These are phyloP conservation scores for Bombus sylvicola DNA, from an alignment of 1,140 invertebrate genomes.

Conservation along the genomic window DNA sequence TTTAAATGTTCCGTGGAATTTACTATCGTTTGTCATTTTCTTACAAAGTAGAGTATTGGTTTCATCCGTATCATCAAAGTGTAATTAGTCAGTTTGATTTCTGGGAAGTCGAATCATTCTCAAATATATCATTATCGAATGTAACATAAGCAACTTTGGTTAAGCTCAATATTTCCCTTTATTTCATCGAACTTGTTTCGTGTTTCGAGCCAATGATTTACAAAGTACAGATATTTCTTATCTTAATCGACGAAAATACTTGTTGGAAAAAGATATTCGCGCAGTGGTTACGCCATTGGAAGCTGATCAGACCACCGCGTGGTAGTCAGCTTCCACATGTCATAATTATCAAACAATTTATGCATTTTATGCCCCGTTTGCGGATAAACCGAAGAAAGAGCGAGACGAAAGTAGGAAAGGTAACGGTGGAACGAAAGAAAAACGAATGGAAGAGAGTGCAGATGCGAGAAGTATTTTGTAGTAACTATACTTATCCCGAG, in stretches of 20 bases:
- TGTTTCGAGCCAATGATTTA: no score
- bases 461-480: conserved; percentile 44
- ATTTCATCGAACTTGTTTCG: no score
- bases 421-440: background rate
- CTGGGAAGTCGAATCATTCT: no score
- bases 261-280: background rate
- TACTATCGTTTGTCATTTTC: no score
- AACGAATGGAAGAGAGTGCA: background rate
- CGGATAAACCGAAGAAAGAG: no score
- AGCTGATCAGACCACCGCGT: conserved; percentile 30
- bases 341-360: conserved; percentile 54
- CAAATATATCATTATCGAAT: no score
- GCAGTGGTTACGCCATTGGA: conserved; percentile 37
- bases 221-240: background rate
- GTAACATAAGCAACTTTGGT: no score
- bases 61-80: no score
- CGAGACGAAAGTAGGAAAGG: background rate
- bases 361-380: conserved; percentile 16
- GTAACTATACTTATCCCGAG: conserved; percentile 56
- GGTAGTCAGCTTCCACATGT: conserved; percentile 53
- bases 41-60: no score
- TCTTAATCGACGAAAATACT: background rate
- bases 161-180: no score
- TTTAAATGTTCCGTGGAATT: no score
- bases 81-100: no score